These are phyloP conservation scores for Xestia rhomboidea DNA, from an alignment of 2,888 invertebrate genomes.

Conservation along the genomic window DNA sequence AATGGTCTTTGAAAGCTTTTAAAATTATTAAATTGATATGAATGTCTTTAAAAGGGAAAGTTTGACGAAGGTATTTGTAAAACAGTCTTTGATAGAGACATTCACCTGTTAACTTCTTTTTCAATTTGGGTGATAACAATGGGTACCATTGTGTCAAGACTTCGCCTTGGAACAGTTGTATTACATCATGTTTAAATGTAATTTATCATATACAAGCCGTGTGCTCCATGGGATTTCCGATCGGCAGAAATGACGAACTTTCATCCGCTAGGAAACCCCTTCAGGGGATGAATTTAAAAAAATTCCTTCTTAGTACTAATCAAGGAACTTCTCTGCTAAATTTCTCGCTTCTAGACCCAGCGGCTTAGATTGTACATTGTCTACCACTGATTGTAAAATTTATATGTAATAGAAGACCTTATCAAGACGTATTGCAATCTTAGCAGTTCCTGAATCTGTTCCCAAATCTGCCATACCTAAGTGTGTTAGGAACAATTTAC, in stretches of 20 bases:
- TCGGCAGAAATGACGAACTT: background rate
- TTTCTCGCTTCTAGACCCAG: background rate
- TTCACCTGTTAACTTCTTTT: slow-evolving; percentile 7
- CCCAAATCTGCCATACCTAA: background rate
- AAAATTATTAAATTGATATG: slow-evolving; percentile 7
- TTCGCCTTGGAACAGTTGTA: background rate
- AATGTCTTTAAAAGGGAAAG: slow-evolving; percentile 27
- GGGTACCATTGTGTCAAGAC: background rate
- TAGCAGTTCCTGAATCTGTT: background rate
- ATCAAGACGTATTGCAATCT: background rate
- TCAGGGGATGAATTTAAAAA: background rate
- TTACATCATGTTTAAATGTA: too few species aligned
- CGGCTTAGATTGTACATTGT: background rate
- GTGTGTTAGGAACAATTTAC: background rate
- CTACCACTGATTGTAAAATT: background rate
- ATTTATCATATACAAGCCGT: background rate
- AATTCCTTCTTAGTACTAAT: background rate
- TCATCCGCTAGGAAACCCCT: background rate
- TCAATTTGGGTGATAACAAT: background rate
- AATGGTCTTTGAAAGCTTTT: slow-evolving; percentile 50
- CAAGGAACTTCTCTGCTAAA: background rate
- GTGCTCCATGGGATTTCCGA: background rate
- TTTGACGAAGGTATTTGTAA: background rate
- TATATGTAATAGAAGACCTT: background rate
- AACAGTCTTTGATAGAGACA: background rate